A percentile compares a stretch with the other conserved stretches of the same genome.
These are phyloP conservation scores for Lamellibrachia columna DNA, from an alignment of 2,888 invertebrate species.

Conservation along the genomic window DNA sequence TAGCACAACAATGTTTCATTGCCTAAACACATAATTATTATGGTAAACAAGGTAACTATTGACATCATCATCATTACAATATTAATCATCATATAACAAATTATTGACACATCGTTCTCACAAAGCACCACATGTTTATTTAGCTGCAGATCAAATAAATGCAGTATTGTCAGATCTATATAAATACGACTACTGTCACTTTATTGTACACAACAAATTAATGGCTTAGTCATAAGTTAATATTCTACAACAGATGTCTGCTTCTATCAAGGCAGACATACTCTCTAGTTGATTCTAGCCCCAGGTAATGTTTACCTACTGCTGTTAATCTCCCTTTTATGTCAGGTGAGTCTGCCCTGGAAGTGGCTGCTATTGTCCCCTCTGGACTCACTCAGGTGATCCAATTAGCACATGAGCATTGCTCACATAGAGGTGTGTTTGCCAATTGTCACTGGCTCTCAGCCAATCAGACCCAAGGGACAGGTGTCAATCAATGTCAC, in stretches of 20 bases:
- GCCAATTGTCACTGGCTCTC: background rate
- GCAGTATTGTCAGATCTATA: background rate
- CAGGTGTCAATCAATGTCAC: background rate
- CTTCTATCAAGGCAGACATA: background rate
- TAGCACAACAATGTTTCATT: background rate
- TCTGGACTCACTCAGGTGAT: background rate
- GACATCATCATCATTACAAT: background rate
- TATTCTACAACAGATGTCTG: background rate
- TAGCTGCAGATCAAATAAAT: background rate
- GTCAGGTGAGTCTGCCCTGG: background rate
- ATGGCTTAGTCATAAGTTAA: background rate
- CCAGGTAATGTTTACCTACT: conserved; percentile 10
- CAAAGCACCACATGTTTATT: background rate
- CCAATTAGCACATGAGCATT: background rate
- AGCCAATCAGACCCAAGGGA: background rate
- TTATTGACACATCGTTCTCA: background rate
- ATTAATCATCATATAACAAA: background rate
- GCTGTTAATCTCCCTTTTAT: background rate
- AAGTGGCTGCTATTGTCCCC: background rate
- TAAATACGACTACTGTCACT: background rate
- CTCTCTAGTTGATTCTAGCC: background rate
- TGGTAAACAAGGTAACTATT: background rate
- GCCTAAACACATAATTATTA: background rate
- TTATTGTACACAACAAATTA: background rate
- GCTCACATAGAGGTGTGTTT: background rate